These are phyloP conservation scores for Orientallactaga sibirica DNA, from an alignment of 2,797 vertebrate genomes.

Conservation along the genomic window DNA sequence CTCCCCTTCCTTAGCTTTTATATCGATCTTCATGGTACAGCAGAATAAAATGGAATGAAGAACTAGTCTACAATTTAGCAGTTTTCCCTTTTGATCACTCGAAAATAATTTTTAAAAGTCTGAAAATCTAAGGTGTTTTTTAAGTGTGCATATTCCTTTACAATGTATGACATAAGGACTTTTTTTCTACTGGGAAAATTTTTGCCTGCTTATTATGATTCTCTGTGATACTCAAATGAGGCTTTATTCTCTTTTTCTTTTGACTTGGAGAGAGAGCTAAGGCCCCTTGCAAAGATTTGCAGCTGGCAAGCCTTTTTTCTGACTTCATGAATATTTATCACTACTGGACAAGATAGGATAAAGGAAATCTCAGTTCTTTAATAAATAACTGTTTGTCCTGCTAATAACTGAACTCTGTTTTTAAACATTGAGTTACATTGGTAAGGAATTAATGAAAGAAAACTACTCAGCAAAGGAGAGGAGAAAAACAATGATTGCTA, in stretches of 20 bases:
- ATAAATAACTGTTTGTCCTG: slow-evolving; percentile 46
- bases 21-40: not conserved
- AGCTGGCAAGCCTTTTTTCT: slow-evolving; percentile 59
- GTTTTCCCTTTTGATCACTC: not conserved
- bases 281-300: slow-evolving; percentile 66
- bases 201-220: not conserved
- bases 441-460: slow-evolving; percentile 52
- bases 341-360: slow-evolving; percentile 60
- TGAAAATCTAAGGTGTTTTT: not conserved
- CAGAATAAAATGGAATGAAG: slow-evolving; percentile 4
- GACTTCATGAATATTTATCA: slow-evolving; percentile 77
- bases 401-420: slow-evolving; percentile 65
- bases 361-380: slow-evolving; percentile 64
- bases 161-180: not conserved
- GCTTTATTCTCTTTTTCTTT: slow-evolving; percentile 38
- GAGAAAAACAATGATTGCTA: not conserved
- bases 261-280: slow-evolving; percentile 44
- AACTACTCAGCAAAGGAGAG: not conserved
- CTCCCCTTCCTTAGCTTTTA: not conserved
- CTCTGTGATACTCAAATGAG: slow-evolving; percentile 49
- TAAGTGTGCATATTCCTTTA: not conserved
- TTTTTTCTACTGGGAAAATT: not conserved
- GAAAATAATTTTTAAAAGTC: not conserved
- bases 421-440: slow-evolving; percentile 32
- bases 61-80: not conserved